A percentile compares a stretch with the other conserved stretches of the same genome.
phyloP scores from a whole-genome alignment of 2,113 vertebrate genomes.

The Aix galericulata region DNA sequence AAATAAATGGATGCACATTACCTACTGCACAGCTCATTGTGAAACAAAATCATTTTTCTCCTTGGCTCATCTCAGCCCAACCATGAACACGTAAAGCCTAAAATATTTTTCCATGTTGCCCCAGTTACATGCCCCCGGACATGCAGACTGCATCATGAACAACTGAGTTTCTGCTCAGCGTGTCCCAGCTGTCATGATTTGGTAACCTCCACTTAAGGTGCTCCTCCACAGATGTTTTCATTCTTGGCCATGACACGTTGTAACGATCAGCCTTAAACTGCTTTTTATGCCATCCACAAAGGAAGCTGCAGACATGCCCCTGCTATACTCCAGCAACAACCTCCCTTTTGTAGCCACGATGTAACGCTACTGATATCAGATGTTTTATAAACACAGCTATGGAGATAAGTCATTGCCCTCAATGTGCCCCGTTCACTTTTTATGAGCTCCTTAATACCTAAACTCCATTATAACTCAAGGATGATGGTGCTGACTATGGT shows the following conservation, averaged over 20 bases:
- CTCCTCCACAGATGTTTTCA: neutral
- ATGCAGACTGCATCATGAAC: neutral
- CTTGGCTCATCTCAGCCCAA: neutral
- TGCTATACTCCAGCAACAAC: neutral
- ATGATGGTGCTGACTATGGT: neutral
- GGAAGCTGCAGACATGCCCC: neutral
- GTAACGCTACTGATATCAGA: neutral
- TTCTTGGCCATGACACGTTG: neutral
- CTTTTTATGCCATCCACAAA: neutral
- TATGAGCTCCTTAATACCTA: neutral
- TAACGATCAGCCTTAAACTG: neutral
- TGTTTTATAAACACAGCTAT: neutral
- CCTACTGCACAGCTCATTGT: neutral
- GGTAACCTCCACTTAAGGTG: neutral
- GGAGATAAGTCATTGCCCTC: neutral
- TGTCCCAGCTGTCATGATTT: neutral
- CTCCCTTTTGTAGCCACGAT: neutral
- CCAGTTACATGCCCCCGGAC: neutral
- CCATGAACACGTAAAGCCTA: neutral
- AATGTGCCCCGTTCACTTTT: neutral
- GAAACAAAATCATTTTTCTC: neutral
- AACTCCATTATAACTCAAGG: neutral
- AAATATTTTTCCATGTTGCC: neutral
- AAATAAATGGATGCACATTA: neutral
- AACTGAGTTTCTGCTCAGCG: neutral